Evolutionary conservation across 1,140 invertebrate genomes (phyloP).

Genomic region (Drosophila obscura): DNA sequence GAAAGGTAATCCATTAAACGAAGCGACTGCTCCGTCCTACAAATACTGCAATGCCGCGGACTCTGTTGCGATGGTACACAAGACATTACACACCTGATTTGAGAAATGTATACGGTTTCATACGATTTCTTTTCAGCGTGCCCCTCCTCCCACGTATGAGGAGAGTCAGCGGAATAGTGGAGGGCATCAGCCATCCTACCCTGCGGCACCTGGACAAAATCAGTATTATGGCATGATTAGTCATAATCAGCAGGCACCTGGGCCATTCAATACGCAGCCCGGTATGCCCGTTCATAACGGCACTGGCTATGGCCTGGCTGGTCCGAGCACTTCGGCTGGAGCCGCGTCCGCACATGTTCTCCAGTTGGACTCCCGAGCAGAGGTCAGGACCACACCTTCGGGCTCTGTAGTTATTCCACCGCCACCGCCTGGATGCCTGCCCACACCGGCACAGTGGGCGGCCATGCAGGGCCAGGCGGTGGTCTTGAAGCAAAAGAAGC

Average conservation of each 20-base stretch:
- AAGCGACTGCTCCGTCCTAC: slow-evolving; percentile 25
- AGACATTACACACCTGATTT: neutral
- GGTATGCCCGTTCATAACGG: slow-evolving; percentile 25
- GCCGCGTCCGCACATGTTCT: slow-evolving; percentile 55
- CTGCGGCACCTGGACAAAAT: slow-evolving; percentile 38
- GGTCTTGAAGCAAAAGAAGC: slow-evolving; percentile 77
- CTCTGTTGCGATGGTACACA: slow-evolving; percentile 57
- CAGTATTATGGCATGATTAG: slow-evolving; percentile 73
- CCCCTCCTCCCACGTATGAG: slow-evolving; percentile 76
- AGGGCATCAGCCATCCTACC: slow-evolving; percentile 11
- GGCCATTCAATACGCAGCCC: slow-evolving; percentile 28
- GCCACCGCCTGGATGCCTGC: slow-evolving; percentile 75
- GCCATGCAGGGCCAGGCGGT: slow-evolving; percentile 79
- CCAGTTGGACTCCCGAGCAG: slow-evolving; percentile 62
- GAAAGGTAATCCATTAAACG: slow-evolving; percentile 16
- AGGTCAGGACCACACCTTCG: slow-evolving; percentile 53
- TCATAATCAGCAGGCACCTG: slow-evolving; percentile 53
- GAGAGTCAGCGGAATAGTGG: slow-evolving; percentile 58
- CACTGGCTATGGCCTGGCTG: slow-evolving; percentile 36
- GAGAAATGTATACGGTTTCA: neutral
- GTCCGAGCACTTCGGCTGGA: slow-evolving; percentile 60
- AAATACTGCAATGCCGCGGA: slow-evolving; percentile 6
- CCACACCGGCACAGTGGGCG: slow-evolving; percentile 74
- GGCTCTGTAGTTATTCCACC: slow-evolving; percentile 72
- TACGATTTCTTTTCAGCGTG: slow-evolving; percentile 40